Base-by-base conservation (phyloP, 2,797 vertebrate genomes). In the Scyliorhinus canicula region DNA sequence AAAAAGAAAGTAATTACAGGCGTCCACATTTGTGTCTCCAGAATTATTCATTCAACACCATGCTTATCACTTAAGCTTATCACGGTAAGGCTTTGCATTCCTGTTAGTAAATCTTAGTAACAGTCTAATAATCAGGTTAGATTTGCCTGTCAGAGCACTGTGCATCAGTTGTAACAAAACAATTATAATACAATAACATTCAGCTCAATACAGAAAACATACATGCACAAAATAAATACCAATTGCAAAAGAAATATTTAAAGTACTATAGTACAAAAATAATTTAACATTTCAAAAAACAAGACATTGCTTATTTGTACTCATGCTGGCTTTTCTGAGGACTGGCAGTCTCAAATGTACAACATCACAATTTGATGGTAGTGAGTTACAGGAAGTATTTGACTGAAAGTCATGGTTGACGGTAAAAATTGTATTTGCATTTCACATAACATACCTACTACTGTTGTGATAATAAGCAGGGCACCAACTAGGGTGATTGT, bases 241-340 rank as follows among this genome's bases (percentile, higher is more conserved):
- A 74, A 65, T 74, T 47, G 31, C 67, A 94, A 94, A n/a, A 94
- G 93, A 55, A 94, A 94, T 94, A 55, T 55, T 94, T 94, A 71
- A 94, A 52, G 65, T 71, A 52, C 65, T 94, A 94, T 94, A 52
- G 93, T 94, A 94, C 93, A 94, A 94, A 94, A 94, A 94, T 94
- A 94, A 94, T 74, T 94, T 94, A 94, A 55, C 67, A 52, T 94
- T 94, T 71, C 65, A 94, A 94, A 94, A 94, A 94, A 94, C 67
- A 94, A 31, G 12, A 55, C 93, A 94, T 35, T 94, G 50, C 55
- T 90, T 52, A 55, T 90, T 55, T 55, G 52, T n/a, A 21, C 93
- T 94, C 31, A 71, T 74, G 50, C 44, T 94, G 69, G 74, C n/a
- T 55, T 74, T 55, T 94, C 67, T 35, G 67, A 94, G 40, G 47